Percentiles rank a stretch among this genome's conserved stretches.
Conservation (phyloP, 2,797 vertebrate species). For the Oceanodroma leucorhoa region DNA sequence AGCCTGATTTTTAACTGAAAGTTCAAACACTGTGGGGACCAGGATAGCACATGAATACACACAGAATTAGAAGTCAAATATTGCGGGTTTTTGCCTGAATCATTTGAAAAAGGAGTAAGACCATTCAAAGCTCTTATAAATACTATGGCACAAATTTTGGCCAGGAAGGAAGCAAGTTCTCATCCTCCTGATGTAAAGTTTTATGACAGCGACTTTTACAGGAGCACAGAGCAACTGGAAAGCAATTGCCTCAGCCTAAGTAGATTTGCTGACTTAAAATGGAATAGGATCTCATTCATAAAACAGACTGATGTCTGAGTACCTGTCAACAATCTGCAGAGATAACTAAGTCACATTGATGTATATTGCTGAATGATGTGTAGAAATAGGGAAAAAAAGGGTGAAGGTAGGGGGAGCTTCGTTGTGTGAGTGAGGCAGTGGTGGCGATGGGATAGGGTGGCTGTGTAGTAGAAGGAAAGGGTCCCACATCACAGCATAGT, state of each 20-base stretch:
- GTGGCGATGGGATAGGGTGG: background rate
- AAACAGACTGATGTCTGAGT: background rate
- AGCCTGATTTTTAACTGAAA: background rate
- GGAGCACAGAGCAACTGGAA: background rate
- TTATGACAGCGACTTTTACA: background rate
- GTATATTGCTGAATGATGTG: background rate
- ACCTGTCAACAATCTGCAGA: background rate
- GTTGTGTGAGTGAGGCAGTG: background rate
- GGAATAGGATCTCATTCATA: background rate
- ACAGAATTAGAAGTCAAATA: background rate
- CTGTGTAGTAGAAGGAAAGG: background rate
- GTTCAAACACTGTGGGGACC: background rate
- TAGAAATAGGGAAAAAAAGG: background rate
- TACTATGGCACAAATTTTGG: background rate
- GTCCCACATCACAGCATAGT: fast-evolving
- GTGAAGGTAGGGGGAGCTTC: background rate
- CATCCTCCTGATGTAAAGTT: background rate
- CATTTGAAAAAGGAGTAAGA: background rate
- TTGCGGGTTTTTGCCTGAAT: fast-evolving
- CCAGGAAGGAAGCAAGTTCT: background rate
- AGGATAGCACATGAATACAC: background rate
- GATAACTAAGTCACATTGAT: background rate
- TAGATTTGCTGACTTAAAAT: background rate
- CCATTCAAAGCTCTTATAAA: background rate
- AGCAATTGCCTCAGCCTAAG: background rate